Conservation (phyloP, 92 coral and sea anemone genomes). For the Zoanthus sociatus region DNA sequence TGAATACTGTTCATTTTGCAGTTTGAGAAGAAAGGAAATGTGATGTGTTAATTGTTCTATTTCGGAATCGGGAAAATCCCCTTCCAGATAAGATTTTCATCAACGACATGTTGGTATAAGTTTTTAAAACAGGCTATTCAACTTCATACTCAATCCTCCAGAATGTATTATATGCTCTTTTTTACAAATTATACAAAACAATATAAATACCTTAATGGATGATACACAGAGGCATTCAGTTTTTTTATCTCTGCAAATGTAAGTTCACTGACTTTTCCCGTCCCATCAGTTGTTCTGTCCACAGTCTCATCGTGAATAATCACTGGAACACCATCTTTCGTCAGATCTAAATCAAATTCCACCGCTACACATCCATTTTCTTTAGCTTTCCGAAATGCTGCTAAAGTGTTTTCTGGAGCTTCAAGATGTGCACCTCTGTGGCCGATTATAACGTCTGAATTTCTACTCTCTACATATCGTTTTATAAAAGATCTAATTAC, state of each 20-base stretch:
- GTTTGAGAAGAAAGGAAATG: too few relatives aligned
- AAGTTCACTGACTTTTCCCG: constrained; percentile 79
- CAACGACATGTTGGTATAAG: neutral
- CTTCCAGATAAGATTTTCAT: too few relatives aligned
- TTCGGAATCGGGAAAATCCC: neutral
- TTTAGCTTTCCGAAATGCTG: constrained; percentile 87
- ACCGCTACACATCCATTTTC: constrained; percentile 92
- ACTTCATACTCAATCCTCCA: neutral
- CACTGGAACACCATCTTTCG: constrained; percentile 96
- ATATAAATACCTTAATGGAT: constrained; percentile 22
- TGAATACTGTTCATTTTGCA: neutral
- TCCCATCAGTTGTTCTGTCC: constrained; percentile 94
- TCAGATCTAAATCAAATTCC: constrained; percentile 94
- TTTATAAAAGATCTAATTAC: constrained; percentile 82
- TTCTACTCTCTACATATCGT: constrained; percentile 65
- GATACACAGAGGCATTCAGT: constrained; percentile 80
- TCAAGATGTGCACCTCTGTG: constrained; percentile 88
- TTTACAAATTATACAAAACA: neutral
- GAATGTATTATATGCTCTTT: neutral
- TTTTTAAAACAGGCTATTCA: neutral
- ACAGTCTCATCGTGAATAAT: constrained; percentile 94
- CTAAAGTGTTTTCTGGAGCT: constrained; percentile 94
- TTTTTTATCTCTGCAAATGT: constrained; percentile 73
- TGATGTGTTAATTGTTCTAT: too few relatives aligned
- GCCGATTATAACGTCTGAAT: constrained; percentile 78